These are phyloP conservation scores for Orthonevra nobilis DNA, from an alignment of 2,888 invertebrate species.

Conservation along the genomic window DNA sequence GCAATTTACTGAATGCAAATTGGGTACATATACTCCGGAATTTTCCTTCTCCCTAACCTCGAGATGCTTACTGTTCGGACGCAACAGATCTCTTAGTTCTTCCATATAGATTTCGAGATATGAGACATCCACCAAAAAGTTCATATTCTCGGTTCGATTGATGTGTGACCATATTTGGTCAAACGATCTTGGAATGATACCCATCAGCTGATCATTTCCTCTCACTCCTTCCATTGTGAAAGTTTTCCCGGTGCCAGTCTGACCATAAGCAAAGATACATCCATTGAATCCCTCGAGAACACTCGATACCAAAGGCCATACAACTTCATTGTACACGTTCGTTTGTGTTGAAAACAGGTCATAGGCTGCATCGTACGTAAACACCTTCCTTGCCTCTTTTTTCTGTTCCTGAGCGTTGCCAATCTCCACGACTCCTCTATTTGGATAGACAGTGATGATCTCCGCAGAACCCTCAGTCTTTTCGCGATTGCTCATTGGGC, in stretches of 20 bases:
- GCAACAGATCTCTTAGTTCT: constrained; percentile 89
- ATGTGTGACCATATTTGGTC: constrained; percentile 99
- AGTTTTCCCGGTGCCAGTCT: constrained; percentile 96
- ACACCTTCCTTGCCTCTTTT: constrained; percentile 91
- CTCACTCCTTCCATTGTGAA: constrained; percentile 87
- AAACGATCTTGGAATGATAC: constrained; percentile 97
- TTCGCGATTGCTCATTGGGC: constrained; percentile 96
- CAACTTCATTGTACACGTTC: constrained; percentile 97
- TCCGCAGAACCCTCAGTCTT: constrained; percentile 80
- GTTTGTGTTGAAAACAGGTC: constrained; percentile 92
- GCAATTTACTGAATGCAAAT: constrained; percentile 96
- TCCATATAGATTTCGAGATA: constrained; percentile 99
- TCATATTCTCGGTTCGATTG: constrained; percentile 92
- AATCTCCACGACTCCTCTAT: constrained; percentile 94
- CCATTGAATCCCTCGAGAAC: constrained; percentile 99
- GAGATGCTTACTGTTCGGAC: constrained; percentile 82
- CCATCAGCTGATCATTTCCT: constrained; percentile 84
- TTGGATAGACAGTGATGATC: constrained; percentile 91
- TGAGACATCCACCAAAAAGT: constrained; percentile 97
- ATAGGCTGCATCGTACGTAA: constrained; percentile 99
- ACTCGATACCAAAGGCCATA: constrained; percentile 95
- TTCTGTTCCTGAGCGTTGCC: constrained; percentile 85
- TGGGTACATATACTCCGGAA: constrained; percentile 95
- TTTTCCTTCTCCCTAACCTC: constrained; percentile 85
- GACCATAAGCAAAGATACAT: constrained; percentile 99